Conservation (phyloP, 2,113 vertebrate genomes). For the Calidris pugnax region DNA sequence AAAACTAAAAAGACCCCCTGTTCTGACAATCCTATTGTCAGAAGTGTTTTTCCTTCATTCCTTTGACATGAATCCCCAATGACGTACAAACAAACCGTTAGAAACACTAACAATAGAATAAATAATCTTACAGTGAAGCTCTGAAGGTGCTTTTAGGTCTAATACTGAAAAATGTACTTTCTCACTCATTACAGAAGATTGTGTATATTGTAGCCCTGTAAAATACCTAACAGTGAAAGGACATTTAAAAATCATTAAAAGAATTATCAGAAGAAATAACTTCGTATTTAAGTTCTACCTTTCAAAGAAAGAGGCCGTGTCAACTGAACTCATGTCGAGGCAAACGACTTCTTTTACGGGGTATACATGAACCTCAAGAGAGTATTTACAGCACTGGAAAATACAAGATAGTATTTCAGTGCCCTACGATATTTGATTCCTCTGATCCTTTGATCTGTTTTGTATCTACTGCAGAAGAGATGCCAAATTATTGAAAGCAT, state of each 20-base stretch:
- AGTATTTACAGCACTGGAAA: slow-evolving; percentile 29
- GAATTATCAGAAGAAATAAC: neutral
- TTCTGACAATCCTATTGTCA: neutral
- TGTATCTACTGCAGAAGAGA: slow-evolving; percentile 7
- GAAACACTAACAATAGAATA: neutral
- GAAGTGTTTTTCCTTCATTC: neutral
- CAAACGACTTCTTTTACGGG: neutral
- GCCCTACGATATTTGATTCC: neutral
- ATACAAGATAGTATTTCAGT: neutral
- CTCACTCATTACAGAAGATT: accelerated
- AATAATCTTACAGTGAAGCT: neutral
- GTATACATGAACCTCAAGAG: neutral
- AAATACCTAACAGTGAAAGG: neutral
- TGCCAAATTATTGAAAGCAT: slow-evolving; percentile 24
- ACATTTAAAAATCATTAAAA: neutral
- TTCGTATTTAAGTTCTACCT: neutral
- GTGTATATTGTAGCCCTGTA: neutral
- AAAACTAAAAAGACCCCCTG: neutral
- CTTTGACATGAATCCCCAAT: neutral
- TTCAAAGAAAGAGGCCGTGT: neutral
- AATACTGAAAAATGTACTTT: neutral
- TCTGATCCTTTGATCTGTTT: slow-evolving; percentile 47
- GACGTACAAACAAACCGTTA: neutral
- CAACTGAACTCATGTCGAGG: neutral
- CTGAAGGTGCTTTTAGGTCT: neutral